phyloP scores from a whole-genome alignment of 2,888 invertebrate species.

The Chrysopilus asiliformis region DNA sequence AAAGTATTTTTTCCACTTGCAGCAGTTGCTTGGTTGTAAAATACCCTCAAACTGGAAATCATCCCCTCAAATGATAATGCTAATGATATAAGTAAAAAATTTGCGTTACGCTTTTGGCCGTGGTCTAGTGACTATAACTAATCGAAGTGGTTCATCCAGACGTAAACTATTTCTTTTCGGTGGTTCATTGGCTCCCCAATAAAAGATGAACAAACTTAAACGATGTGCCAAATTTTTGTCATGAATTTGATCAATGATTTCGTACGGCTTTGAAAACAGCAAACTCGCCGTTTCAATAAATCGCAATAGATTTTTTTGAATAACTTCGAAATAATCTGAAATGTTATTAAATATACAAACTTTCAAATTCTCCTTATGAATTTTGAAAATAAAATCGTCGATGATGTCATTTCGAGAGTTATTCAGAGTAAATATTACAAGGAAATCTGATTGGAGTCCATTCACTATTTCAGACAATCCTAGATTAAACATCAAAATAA shows the following conservation, averaged over 20 bases:
- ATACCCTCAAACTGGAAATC: slow-evolving; percentile 46
- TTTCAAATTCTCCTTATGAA: slow-evolving; percentile 26
- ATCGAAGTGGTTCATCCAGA: slow-evolving; percentile 37
- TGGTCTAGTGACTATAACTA: slow-evolving; percentile 50
- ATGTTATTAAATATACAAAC: slow-evolving; percentile 28
- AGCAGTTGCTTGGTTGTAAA: slow-evolving; percentile 58
- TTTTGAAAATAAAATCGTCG: slow-evolving; percentile 27
- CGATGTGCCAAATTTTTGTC: slow-evolving; percentile 25
- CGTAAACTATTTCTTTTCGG: slow-evolving; percentile 26
- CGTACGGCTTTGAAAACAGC: slow-evolving; percentile 27
- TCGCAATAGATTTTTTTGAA: slow-evolving; percentile 25
- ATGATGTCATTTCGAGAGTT: slow-evolving; percentile 21
- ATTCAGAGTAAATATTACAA: slow-evolving; percentile 22
- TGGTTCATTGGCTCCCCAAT: slow-evolving; percentile 46
- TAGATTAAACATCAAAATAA: too few species aligned
- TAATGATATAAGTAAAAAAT: too few species aligned
- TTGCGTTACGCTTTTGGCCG: slow-evolving; percentile 25
- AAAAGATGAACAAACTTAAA: slow-evolving; percentile 47
- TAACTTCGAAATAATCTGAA: slow-evolving; percentile 26
- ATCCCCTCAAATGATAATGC: too few species aligned
- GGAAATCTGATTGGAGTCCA: slow-evolving; percentile 24
- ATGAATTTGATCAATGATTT: slow-evolving; percentile 23
- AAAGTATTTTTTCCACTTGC: slow-evolving; percentile 45
- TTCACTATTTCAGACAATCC: slow-evolving; percentile 31
- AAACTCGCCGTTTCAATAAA: slow-evolving; percentile 32